These are phyloP conservation scores for Cassiopea andromeda DNA, from an alignment of 30 jellyfish, hydroid and myxozoan genomes.

Conservation along the genomic window DNA sequence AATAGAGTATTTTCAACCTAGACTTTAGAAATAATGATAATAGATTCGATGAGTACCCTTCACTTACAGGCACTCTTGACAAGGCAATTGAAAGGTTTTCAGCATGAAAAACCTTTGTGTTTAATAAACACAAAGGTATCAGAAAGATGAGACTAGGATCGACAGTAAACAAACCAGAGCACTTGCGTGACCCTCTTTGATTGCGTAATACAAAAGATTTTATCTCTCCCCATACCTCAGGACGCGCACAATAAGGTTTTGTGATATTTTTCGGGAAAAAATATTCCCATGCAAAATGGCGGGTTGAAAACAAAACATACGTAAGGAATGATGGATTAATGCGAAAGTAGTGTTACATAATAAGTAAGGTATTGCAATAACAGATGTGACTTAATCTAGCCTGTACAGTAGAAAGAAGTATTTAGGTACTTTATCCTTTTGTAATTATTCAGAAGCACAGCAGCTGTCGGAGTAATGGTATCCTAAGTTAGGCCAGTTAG, in stretches of 20 bases:
- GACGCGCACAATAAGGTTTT: slow-evolving; percentile 10
- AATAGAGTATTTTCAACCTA: neutral
- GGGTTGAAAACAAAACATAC: slow-evolving; percentile 55
- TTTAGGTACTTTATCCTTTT: neutral
- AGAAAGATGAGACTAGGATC: neutral
- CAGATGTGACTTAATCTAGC: neutral
- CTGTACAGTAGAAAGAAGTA: neutral
- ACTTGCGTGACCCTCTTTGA: slow-evolving; percentile 11
- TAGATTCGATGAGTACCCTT: neutral
- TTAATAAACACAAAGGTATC: neutral
- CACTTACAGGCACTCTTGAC: too few relatives aligned
- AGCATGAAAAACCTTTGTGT: neutral
- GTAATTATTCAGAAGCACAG: neutral
- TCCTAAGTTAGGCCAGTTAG: slow-evolving; percentile 40
- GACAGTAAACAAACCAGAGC: slow-evolving; percentile 4
- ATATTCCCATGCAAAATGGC: slow-evolving; percentile 70
- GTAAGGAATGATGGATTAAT: neutral
- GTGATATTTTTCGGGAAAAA: slow-evolving; percentile 8
- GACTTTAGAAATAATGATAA: neutral
- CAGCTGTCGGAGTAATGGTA: slow-evolving; percentile 3
- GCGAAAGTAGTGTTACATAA: neutral
- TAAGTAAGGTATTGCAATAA: too few relatives aligned
- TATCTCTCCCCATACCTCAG: slow-evolving; percentile 31
- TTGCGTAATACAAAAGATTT: slow-evolving; percentile 16
- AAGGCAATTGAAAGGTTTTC: neutral